Evolutionary conservation across 2,113 vertebrate species (phyloP), one percentile per base, ranked within the genome.

Genomic region (Brachypteracias leptosomus): DNA sequence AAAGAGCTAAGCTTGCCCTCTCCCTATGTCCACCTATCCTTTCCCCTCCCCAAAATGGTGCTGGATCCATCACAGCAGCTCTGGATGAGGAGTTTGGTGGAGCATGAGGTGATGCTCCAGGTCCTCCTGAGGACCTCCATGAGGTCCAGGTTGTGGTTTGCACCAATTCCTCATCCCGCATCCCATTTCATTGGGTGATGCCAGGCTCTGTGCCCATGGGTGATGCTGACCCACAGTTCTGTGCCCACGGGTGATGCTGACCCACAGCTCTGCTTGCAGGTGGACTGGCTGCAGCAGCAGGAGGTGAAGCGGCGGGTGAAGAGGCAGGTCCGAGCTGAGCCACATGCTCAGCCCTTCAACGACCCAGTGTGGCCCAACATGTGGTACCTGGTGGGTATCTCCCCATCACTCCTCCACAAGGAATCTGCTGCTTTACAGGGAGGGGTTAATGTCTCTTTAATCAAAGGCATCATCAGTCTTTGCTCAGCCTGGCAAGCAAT

Each of bases 301-400:
- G 96, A 98, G 95, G 98, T 99, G 38, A 99, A 99, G 93, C 96
- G 96, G 35, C 96, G 99, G 90, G 98, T 98, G 80, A 99, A 99
- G 97, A 98, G 99, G 38, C 97, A 97, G 22, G 85, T 49, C 59
- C 96, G 95, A 21, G 95, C 80, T 1, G 98, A 99, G 80, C 95
- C 95, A 0, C 97, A 97, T 4, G 72, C 97, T 22, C 61, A 98
- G 83, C 95, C 98, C 74, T 99, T 99, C 97, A 99, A 98, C 1
- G 99, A 99, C 95, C 98, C 99, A 0, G 98, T 99, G 90, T 99
- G 99, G 99, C 98, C 99, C 75, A 98, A 98, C 98, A 99, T 99
- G 99, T 99, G 99, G 99, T 99, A 99, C 95, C 98, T 99, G 97
- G 99, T 99, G 95, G 98, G 99, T 98, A 82, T 92, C 68, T 88